These are phyloP conservation scores for Scaptomyza reducta DNA, from an alignment of 2,888 invertebrate genomes.

Conservation along the genomic window DNA sequence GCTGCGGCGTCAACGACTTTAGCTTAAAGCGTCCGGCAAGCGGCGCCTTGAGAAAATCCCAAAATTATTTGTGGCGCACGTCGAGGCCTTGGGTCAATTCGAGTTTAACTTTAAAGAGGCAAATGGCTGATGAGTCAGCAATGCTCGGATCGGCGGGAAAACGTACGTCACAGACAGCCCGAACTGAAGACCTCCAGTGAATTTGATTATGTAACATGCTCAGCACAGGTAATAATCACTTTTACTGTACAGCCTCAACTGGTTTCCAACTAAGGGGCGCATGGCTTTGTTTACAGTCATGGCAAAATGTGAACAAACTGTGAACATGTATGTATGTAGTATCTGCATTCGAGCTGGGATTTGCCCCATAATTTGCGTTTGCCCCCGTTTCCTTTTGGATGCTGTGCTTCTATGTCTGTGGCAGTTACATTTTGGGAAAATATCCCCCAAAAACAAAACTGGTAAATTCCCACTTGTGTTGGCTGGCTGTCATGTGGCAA, in stretches of 20 bases:
- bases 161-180: conserved; percentile 68
- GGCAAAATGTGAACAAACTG: conserved; percentile 72
- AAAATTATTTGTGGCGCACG: conserved; percentile 74
- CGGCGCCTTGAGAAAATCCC: conserved; percentile 79
- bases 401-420: conserved; percentile 3
- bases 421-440: conserved; percentile 6
- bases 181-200: conserved; percentile 22
- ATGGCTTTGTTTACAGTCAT: conserved; percentile 51
- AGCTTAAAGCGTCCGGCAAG: conserved; percentile 60
- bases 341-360: conserved; percentile 1
- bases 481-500: conserved; percentile 11
- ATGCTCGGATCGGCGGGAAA: conserved; percentile 52
- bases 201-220: conserved; percentile 72
- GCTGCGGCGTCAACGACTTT: conserved; percentile 73
- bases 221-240: conserved; percentile 67
- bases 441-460: conserved; percentile 1
- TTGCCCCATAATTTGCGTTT: neutral
- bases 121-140: conserved; percentile 60
- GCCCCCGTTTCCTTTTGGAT: neutral
- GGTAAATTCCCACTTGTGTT: conserved; percentile 26
- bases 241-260: conserved; percentile 67
- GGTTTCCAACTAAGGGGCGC: conserved; percentile 60
- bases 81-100: conserved; percentile 75
- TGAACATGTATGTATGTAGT: neutral
- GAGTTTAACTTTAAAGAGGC: conserved; percentile 75